phyloP scores from a whole-genome alignment of 2,113 vertebrate genomes.

The Crotalus horridus region DNA sequence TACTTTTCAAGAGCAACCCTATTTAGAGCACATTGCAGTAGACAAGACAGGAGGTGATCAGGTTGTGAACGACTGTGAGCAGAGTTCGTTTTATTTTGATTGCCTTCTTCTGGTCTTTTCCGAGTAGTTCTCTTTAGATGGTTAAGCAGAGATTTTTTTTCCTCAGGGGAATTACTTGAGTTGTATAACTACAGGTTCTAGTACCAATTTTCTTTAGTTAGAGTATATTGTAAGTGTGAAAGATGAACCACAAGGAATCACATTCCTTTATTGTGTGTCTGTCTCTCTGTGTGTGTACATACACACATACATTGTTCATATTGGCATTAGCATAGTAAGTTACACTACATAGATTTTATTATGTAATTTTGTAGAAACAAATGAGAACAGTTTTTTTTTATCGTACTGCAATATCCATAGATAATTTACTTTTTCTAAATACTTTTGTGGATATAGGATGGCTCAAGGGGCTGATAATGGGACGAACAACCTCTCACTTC shows the following conservation, averaged over 20 bases:
- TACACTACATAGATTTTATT: slow-evolving; percentile 41
- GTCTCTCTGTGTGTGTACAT: background rate
- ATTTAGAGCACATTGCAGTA: background rate
- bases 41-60: background rate
- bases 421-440: slow-evolving; percentile 36
- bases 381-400: slow-evolving; percentile 39
- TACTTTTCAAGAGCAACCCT: background rate
- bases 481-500: slow-evolving; percentile 29
- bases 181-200: background rate
- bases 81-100: background rate
- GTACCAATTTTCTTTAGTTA: background rate
- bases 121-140: background rate
- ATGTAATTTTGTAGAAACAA: slow-evolving; percentile 25
- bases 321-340: background rate
- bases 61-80: background rate
- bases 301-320: background rate
- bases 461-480: slow-evolving; percentile 16
- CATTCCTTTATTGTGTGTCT: background rate
- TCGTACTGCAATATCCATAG: slow-evolving; percentile 23
- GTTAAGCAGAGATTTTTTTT: background rate
- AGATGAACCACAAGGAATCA: background rate
- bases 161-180: background rate
- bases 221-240: background rate
- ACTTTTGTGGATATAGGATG: slow-evolving; percentile 11
- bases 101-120: background rate